Evolutionary conservation across 2,113 vertebrate species (phyloP).

Genomic region (Myotis davidii): DNA sequence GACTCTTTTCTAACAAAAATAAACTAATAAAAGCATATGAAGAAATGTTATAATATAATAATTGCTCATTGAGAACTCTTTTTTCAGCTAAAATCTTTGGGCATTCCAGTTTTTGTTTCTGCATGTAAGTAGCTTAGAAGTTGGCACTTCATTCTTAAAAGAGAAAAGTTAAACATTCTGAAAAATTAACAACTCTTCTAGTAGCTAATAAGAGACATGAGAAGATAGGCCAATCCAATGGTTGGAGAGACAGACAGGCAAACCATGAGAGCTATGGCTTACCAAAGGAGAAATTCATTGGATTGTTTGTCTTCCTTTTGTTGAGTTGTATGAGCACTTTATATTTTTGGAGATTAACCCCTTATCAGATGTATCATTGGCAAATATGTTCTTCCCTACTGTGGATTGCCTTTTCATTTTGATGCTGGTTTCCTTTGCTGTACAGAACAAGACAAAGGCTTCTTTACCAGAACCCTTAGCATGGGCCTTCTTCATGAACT

Average conservation of each 20-base stretch:
- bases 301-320: not conserved
- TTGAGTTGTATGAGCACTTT: not conserved
- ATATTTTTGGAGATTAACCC: not conserved
- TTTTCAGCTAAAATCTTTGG: not conserved
- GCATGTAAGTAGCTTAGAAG: not conserved
- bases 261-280: not conserved
- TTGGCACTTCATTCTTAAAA: not conserved
- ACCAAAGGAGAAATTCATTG: not conserved
- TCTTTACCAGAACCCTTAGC: not conserved
- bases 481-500: not conserved
- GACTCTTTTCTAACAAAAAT: not conserved
- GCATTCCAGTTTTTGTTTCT: not conserved
- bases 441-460: not conserved
- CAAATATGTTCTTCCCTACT: not conserved
- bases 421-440: too few species aligned
- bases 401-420: too few species aligned
- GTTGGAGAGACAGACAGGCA: not conserved
- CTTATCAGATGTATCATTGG: not conserved
- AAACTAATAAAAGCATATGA: not conserved
- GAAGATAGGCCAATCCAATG: not conserved
- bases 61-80: not conserved
- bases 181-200: not conserved
- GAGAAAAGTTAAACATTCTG: not conserved
- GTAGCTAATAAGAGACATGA: not conserved
- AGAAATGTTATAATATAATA: not conserved